A percentile compares a stretch with the other conserved stretches of the same genome.
Evolutionary conservation across 1,140 invertebrate genomes (phyloP).

Genomic region (Dendrolimus punctatus): DNA sequence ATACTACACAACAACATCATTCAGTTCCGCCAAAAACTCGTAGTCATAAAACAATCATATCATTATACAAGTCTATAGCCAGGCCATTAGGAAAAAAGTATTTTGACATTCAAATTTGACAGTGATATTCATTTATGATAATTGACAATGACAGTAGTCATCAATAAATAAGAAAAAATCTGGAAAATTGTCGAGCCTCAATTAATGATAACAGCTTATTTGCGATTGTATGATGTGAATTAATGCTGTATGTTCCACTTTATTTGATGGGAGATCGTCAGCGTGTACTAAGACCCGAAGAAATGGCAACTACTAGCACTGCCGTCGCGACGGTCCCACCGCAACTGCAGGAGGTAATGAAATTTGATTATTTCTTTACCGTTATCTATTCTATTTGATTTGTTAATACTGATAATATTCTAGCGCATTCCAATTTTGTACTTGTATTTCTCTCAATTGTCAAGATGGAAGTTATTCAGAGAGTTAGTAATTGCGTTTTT

Average conservation of each 20-base stretch:
- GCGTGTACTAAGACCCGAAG: slow-evolving; percentile 28
- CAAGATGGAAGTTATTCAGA: slow-evolving; percentile 9
- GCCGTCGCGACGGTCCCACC: slow-evolving; percentile 51
- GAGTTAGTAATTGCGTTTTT: slow-evolving; percentile 9
- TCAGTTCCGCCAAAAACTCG: no score
- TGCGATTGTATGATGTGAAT: slow-evolving; percentile 36
- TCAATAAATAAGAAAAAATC: no score
- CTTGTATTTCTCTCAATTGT: slow-evolving; percentile 4
- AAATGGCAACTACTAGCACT: slow-evolving; percentile 60
- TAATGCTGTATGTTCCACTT: slow-evolving; percentile 12
- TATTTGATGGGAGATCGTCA: slow-evolving; percentile 53
- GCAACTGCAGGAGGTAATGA: slow-evolving; percentile 50
- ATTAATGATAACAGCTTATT: neutral
- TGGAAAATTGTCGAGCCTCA: no score
- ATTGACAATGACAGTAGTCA: no score
- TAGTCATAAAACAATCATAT: no score
- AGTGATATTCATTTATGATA: no score
- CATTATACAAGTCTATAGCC: no score
- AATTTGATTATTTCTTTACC: slow-evolving; percentile 13
- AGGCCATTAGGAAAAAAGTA: no score
- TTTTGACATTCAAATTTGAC: no score
- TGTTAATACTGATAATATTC: slow-evolving; percentile 25
- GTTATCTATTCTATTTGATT: slow-evolving; percentile 47
- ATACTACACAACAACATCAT: no score
- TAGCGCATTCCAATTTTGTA: slow-evolving; percentile 2